Percentiles rank a stretch among this genome's conserved stretches.
phyloP scores from a whole-genome alignment of 2,113 vertebrate species.

The Pycnonotus jocosus region DNA sequence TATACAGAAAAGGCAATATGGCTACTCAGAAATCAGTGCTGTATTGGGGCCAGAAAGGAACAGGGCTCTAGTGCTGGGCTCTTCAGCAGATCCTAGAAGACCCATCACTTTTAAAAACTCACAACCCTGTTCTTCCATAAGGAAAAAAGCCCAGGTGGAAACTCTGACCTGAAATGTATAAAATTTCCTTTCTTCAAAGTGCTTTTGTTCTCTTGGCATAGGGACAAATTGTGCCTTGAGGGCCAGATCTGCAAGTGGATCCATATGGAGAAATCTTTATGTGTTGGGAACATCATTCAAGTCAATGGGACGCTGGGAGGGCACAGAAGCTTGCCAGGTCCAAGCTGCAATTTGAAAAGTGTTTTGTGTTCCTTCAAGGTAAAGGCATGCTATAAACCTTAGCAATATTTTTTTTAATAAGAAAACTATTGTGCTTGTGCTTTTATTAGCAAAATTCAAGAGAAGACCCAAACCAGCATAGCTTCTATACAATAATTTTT shows the following conservation, averaged over 20 bases:
- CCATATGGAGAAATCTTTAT: slow-evolving; percentile 62
- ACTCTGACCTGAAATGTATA: slow-evolving; percentile 7
- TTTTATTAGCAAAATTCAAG: slow-evolving; percentile 8
- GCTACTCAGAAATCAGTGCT: background rate
- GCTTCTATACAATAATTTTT: background rate
- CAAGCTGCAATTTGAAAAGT: slow-evolving; percentile 31
- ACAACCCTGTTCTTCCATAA: background rate
- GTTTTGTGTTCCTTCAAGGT: slow-evolving; percentile 53
- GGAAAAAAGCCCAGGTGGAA: slow-evolving; percentile 54
- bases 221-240: slow-evolving; percentile 58
- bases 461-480: background rate
- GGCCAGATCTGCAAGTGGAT: slow-evolving; percentile 55
- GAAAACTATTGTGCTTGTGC: slow-evolving; percentile 4
- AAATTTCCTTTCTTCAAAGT: slow-evolving; percentile 62
- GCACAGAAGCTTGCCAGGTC: slow-evolving; percentile 52
- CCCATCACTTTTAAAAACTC: slow-evolving; percentile 14
- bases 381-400: slow-evolving; percentile 31
- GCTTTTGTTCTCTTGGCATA: slow-evolving; percentile 56
- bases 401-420: slow-evolving; percentile 52
- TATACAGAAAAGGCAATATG: background rate
- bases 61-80: background rate
- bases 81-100: background rate
- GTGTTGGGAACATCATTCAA: slow-evolving; percentile 59
- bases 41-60: background rate
- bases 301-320: background rate